These are phyloP conservation scores for Oryzaephilus surinamensis DNA, from an alignment of 1,140 invertebrate genomes.

Conservation along the genomic window DNA sequence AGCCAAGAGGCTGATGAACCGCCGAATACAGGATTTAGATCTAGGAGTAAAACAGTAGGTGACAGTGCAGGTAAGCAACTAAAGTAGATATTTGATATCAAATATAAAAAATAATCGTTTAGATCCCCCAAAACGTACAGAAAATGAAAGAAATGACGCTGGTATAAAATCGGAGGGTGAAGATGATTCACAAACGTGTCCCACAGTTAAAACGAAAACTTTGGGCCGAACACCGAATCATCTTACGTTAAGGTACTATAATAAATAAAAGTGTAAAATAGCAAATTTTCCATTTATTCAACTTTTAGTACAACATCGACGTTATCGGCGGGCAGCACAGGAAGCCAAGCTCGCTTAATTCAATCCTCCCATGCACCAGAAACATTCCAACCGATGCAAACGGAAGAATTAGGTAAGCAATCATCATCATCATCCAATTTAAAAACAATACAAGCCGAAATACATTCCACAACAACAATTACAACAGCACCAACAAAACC, in stretches of 20 bases:
- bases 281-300: constrained; percentile 2
- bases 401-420: constrained; percentile 77
- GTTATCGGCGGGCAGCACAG: constrained; percentile 84
- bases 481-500: constrained; percentile 13
- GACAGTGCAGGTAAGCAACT: constrained; percentile 57
- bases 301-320: constrained; percentile 77
- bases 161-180: constrained; percentile 80
- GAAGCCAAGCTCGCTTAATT: constrained; percentile 84
- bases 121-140: constrained; percentile 32
- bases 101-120: constrained; percentile 4
- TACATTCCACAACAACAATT: too few species aligned
- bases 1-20: constrained; percentile 46
- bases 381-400: constrained; percentile 72
- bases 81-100: background rate
- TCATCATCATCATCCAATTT: constrained; percentile 32
- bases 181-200: constrained; percentile 63
- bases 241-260: constrained; percentile 63
- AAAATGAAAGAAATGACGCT: constrained; percentile 51
- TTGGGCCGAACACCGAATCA: constrained; percentile 84
- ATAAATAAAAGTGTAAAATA: constrained; percentile 4
- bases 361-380: constrained; percentile 87
- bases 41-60: constrained; percentile 80
- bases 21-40: constrained; percentile 53
- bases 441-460: constrained; percentile 24
- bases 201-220: constrained; percentile 56